phyloP scores from a whole-genome alignment of 2,113 vertebrate genomes.

The Syrrhaptes paradoxus region DNA sequence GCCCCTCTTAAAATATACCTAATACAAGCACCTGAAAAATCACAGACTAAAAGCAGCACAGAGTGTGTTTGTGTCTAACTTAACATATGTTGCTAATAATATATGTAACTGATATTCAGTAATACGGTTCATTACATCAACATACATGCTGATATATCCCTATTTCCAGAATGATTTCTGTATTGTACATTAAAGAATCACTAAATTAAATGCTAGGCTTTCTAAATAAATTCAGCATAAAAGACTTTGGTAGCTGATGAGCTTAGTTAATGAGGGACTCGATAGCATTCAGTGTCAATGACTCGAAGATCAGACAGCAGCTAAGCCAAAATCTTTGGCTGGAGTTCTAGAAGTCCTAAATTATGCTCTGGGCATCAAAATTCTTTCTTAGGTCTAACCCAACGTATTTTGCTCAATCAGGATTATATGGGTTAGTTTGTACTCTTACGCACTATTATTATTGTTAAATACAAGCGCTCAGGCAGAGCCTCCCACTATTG shows the following conservation, averaged over 20 bases:
- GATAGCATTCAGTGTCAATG: background rate
- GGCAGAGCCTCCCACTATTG: background rate
- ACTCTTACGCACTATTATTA: background rate
- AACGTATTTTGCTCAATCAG: background rate
- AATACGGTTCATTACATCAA: background rate
- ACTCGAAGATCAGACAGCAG: background rate
- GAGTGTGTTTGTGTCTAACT: background rate
- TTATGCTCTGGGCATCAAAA: background rate
- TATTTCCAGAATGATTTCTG: background rate
- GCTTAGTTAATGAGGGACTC: background rate
- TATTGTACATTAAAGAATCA: background rate
- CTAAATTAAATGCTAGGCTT: background rate
- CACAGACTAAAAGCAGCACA: background rate
- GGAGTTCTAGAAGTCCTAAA: background rate
- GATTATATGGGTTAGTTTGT: background rate
- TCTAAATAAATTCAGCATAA: background rate
- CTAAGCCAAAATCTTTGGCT: background rate
- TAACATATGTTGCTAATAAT: background rate
- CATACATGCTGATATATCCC: background rate
- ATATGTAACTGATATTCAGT: background rate
- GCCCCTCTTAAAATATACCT: background rate
- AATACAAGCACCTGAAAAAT: background rate
- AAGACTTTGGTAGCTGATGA: background rate
- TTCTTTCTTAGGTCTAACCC: background rate
- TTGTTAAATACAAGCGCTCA: background rate